These are phyloP conservation scores for Chrysogorgia sp. DNA, from an alignment of 92 coral and sea anemone genomes.

Conservation along the genomic window DNA sequence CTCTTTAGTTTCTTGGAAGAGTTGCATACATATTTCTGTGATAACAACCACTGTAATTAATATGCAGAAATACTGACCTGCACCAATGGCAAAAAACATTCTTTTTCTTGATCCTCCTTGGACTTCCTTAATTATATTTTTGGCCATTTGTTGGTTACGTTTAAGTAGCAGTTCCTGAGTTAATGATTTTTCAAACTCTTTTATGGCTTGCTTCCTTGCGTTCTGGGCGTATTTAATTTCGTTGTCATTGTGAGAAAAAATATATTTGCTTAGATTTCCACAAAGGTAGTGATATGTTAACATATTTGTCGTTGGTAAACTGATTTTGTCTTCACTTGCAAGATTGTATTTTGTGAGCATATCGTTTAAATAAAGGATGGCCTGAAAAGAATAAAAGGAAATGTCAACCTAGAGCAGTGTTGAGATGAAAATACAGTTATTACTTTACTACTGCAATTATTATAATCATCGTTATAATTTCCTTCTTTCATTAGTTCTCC, in stretches of 20 bases:
- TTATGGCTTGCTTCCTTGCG: conserved; percentile 1
- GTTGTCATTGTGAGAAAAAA: not conserved
- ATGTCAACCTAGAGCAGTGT: not conserved
- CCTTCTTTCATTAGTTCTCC: too few species aligned
- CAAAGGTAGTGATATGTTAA: conserved; percentile 20
- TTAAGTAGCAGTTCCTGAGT: conserved; percentile 1
- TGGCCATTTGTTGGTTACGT: conserved; percentile 29
- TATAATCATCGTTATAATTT: too few species aligned
- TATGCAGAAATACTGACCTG: conserved; percentile 28
- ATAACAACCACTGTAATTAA: too few species aligned
- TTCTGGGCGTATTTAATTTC: not conserved
- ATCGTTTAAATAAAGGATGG: conserved; percentile 12
- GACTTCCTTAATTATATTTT: conserved; percentile 28
- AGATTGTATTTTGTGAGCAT: conserved; percentile 15
- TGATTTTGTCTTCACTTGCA: not conserved
- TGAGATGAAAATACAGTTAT: too few species aligned
- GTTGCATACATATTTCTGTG: too few species aligned
- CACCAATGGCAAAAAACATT: conserved; percentile 36
- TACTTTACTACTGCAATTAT: too few species aligned
- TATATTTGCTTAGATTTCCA: conserved; percentile 22
- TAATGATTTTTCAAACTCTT: conserved; percentile 22
- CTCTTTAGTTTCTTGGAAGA: too few species aligned
- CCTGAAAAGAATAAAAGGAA: conserved; percentile 7
- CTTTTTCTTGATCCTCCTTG: conserved; percentile 1
- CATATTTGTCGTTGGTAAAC: not conserved